Conservation (phyloP, 2,797 vertebrate species). For the Corythornis leucogaster region DNA sequence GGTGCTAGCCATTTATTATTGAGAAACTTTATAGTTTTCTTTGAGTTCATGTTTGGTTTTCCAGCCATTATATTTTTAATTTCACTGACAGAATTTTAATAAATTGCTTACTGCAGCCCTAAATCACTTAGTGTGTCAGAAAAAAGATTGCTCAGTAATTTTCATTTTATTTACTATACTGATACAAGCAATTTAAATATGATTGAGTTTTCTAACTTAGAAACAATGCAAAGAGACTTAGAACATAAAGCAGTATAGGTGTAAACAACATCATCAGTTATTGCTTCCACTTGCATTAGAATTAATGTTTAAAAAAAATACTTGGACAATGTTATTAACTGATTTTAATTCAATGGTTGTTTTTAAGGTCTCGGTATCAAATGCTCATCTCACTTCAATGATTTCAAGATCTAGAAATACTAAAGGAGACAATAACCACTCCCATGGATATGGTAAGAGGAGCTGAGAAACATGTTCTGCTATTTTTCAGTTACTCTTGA, state of each 20-base stretch:
- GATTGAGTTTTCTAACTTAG: slow-evolving; percentile 9
- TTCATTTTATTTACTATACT: slow-evolving; percentile 42
- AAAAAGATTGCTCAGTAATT: slow-evolving; percentile 35
- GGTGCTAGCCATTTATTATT: neutral
- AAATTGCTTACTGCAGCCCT: neutral
- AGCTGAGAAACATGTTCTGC: neutral
- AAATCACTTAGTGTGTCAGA: neutral
- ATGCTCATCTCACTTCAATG: neutral
- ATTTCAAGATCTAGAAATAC: neutral
- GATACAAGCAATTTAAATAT: neutral
- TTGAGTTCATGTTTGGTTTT: neutral
- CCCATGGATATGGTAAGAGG: neutral
- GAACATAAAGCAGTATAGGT: slow-evolving; percentile 3
- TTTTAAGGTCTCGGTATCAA: neutral
- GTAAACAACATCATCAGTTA: neutral
- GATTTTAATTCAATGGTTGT: neutral
- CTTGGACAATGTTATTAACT: neutral
- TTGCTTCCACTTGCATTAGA: neutral
- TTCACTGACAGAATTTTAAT: neutral
- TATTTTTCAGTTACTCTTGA: neutral
- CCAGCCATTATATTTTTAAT: slow-evolving; percentile 10
- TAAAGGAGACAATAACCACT: neutral
- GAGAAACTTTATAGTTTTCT: neutral
- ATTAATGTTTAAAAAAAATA: neutral
- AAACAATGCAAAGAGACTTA: neutral